Evolutionary conservation across 2,797 vertebrate genomes (phyloP).

Genomic region (Brachymystax lenok): DNA sequence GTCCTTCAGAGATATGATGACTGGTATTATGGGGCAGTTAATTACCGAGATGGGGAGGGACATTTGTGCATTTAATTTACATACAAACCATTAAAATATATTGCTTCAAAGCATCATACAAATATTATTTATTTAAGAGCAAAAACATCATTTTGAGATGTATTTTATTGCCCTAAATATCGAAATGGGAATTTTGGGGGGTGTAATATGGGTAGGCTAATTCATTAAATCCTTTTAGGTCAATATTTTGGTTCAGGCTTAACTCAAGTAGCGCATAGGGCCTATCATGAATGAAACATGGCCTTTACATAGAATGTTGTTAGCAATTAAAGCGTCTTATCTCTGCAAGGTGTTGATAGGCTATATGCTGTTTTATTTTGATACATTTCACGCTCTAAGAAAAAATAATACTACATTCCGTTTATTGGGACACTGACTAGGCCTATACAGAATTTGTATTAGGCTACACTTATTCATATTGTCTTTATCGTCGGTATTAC

Average conservation of each 20-base stretch:
- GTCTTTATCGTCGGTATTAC: neutral
- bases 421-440: neutral
- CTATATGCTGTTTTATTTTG: neutral
- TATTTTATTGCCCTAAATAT: neutral
- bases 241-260: constrained; percentile 89
- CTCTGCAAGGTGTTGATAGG: too few species aligned
- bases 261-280: constrained; percentile 75
- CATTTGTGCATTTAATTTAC: constrained; percentile 73
- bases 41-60: constrained; percentile 79
- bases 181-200: neutral
- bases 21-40: constrained; percentile 86
- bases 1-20: constrained; percentile 78
- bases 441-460: neutral
- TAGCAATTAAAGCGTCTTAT: constrained; percentile 46
- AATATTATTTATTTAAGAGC: constrained; percentile 47
- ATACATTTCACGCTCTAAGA: neutral
- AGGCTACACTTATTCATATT: neutral
- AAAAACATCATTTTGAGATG: constrained; percentile 49
- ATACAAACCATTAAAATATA: constrained; percentile 66
- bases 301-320: constrained; percentile 77
- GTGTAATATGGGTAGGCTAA: constrained; percentile 55
- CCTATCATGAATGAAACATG: constrained; percentile 72
- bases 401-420: neutral
- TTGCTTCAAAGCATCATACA: constrained; percentile 51
- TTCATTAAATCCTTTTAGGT: constrained; percentile 84